Conservation (phyloP, 2,888 invertebrate genomes). For the Phaedon cochleariae region DNA sequence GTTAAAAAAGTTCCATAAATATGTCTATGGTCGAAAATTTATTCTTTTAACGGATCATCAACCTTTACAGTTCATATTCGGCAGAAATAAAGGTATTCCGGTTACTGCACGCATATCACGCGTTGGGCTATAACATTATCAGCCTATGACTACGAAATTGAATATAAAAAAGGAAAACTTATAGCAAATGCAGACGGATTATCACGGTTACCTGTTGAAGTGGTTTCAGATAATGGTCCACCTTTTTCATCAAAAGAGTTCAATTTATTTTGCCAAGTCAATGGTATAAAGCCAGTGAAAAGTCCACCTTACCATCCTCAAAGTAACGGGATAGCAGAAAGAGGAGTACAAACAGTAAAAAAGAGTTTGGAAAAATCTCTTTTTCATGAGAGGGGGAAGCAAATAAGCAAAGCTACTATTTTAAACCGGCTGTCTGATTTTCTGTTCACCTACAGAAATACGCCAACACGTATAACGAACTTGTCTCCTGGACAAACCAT, state of each 20-base stretch:
- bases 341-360: slow-evolving; percentile 41
- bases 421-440: too few relatives aligned
- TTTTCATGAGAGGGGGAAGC: too few relatives aligned
- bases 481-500: too few relatives aligned
- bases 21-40: slow-evolving; percentile 14
- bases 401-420: too few relatives aligned
- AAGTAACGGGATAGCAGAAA: slow-evolving; percentile 39
- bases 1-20: slow-evolving; percentile 23
- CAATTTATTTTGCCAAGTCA: slow-evolving; percentile 38
- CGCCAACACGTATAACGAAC: too few relatives aligned
- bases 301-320: slow-evolving; percentile 42
- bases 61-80: slow-evolving; percentile 38
- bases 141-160: slow-evolving; percentile 10
- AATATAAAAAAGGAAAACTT: neutral
- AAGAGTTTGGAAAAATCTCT: slow-evolving; percentile 29
- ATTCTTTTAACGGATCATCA: slow-evolving; percentile 32
- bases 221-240: slow-evolving; percentile 44
- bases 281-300: slow-evolving; percentile 42
- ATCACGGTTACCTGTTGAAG: slow-evolving; percentile 22
- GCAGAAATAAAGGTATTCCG: slow-evolving; percentile 36
- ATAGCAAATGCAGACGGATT: neutral
- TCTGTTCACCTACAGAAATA: too few relatives aligned
- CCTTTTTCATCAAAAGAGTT: slow-evolving; percentile 39
- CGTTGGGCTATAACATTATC: slow-evolving; percentile 6
- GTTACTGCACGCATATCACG: slow-evolving; percentile 12